Evolutionary conservation across 2,797 vertebrate species (phyloP).

Genomic region (Phalloptychus januarius): DNA sequence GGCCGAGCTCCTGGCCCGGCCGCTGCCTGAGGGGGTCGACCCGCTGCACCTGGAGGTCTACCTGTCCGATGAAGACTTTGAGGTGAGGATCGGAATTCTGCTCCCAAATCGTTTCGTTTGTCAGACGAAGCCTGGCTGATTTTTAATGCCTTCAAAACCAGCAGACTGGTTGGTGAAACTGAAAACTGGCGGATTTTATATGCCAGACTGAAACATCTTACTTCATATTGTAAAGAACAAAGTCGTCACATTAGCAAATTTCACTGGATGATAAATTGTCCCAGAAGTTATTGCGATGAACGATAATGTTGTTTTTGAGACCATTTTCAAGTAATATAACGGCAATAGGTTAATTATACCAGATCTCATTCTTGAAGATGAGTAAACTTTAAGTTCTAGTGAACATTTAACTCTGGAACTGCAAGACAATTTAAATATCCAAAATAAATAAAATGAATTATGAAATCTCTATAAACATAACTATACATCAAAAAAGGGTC

Average conservation of each 20-base stretch:
- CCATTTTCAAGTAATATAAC: too few species aligned
- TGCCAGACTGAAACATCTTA: neutral
- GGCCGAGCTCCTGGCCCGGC: constrained; percentile 88
- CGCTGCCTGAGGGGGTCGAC: constrained; percentile 94
- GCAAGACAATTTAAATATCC: too few species aligned
- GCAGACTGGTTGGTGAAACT: neutral
- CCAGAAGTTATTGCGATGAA: too few species aligned
- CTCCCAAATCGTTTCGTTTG: neutral
- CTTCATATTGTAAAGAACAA: neutral
- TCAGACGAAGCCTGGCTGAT: neutral
- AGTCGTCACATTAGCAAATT: neutral
- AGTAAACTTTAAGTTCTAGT: too few species aligned
- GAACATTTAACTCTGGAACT: too few species aligned
- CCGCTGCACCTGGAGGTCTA: constrained; percentile 96
- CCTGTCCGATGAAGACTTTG: constrained; percentile 92
- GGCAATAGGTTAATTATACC: too few species aligned
- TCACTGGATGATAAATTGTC: too few species aligned
- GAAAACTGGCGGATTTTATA: neutral
- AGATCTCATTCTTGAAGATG: too few species aligned
- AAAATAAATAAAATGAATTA: too few species aligned
- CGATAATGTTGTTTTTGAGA: too few species aligned
- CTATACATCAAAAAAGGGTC: too few species aligned
- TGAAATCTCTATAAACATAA: too few species aligned
- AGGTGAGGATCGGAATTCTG: constrained; percentile 76
- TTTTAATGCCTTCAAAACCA: neutral